Evolutionary conservation across 2,797 vertebrate species (phyloP).

Genomic region (Synaphobranchus kaupii): DNA sequence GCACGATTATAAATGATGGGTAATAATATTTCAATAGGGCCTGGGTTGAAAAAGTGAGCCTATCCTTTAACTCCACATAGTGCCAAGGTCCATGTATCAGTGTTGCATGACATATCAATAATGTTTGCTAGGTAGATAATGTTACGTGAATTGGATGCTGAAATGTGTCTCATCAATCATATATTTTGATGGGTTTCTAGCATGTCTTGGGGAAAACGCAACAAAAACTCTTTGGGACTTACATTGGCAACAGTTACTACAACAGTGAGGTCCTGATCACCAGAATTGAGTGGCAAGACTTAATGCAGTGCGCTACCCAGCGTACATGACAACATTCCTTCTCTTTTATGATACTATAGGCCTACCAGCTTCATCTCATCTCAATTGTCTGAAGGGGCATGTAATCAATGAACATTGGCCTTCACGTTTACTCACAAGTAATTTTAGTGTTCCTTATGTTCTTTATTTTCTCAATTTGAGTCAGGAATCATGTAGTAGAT

Average conservation of each 20-base stretch:
- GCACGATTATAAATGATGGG: too few relatives aligned
- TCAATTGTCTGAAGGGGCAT: not conserved
- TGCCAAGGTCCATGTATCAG: not conserved
- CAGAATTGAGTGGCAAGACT: not conserved
- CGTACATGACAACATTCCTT: not conserved
- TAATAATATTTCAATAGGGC: too few relatives aligned
- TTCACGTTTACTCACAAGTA: not conserved
- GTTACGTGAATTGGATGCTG: not conserved
- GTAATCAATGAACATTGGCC: not conserved
- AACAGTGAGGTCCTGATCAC: not conserved
- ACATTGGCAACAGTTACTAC: not conserved
- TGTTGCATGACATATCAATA: not conserved
- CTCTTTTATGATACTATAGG: not conserved
- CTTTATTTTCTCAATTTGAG: conserved; percentile 7
- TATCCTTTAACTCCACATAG: not conserved
- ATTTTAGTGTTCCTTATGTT: not conserved
- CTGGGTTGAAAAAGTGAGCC: too few relatives aligned
- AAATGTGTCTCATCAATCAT: not conserved
- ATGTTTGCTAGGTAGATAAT: not conserved
- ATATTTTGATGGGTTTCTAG: not conserved
- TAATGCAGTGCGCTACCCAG: not conserved
- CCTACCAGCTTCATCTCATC: not conserved
- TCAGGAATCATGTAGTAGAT: not conserved
- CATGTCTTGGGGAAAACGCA: not conserved
- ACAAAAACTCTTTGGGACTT: not conserved